phyloP scores from a whole-genome alignment of 1,140 invertebrate genomes.

The Ridgeia piscesae region DNA sequence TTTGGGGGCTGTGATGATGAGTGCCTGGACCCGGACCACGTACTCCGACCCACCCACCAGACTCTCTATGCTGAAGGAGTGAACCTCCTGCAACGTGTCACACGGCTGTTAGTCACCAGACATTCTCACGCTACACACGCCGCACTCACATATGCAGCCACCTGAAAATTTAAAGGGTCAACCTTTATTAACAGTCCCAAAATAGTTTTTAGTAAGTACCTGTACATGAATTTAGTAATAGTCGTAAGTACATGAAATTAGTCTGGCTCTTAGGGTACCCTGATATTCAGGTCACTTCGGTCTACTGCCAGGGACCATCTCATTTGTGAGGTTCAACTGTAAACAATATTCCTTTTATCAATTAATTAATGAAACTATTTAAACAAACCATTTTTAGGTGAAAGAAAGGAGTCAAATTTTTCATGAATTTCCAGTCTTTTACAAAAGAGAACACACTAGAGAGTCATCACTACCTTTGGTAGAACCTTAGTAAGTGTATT shows the following conservation, averaged over 20 bases:
- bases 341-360: background rate
- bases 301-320: too few species aligned
- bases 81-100: background rate
- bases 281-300: too few species aligned
- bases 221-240: too few species aligned
- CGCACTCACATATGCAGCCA: too few species aligned
- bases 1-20: slow-evolving; percentile 23
- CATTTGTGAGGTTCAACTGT: too few species aligned
- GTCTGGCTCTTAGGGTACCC: too few species aligned
- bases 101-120: background rate
- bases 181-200: too few species aligned
- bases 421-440: background rate
- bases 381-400: background rate
- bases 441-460: background rate
- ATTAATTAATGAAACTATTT: background rate
- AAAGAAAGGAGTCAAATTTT: background rate
- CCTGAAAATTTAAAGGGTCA: too few species aligned
- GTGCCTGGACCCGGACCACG: slow-evolving; percentile 23
- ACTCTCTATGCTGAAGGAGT: slow-evolving; percentile 17
- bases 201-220: too few species aligned
- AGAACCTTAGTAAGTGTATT: slow-evolving; percentile 24
- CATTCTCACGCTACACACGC: background rate
- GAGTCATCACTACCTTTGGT: slow-evolving; percentile 8
- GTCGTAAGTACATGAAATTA: too few species aligned
- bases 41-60: slow-evolving; percentile 25